Percentiles rank a stretch among this genome's conserved stretches.
These are phyloP conservation scores for Chymomyza costata DNA, from an alignment of 1,140 invertebrate species.

Conservation along the genomic window DNA sequence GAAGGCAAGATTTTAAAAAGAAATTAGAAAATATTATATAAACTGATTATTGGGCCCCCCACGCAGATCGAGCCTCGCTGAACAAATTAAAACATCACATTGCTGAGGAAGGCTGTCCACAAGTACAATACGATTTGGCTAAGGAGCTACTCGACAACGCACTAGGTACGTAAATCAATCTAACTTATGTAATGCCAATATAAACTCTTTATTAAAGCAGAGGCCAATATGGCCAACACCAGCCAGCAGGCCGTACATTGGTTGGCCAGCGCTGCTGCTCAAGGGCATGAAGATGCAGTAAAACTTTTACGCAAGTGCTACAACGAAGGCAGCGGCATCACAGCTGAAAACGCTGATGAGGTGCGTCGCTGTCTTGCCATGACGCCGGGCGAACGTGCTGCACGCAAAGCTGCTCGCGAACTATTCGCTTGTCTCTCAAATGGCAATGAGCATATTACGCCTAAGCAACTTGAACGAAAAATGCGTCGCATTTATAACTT, in stretches of 20 bases:
- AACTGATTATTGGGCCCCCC: neutral
- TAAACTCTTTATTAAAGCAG: slow-evolving; percentile 4
- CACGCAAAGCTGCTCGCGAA: slow-evolving; percentile 87
- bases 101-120: slow-evolving; percentile 82
- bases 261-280: slow-evolving; percentile 91
- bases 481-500: slow-evolving; percentile 81
- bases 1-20: slow-evolving; percentile 44
- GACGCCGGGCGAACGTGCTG: slow-evolving; percentile 89
- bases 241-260: slow-evolving; percentile 86
- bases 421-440: slow-evolving; percentile 89
- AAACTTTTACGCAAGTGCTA: slow-evolving; percentile 86
- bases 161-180: slow-evolving; percentile 76
- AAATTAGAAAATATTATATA: neutral
- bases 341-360: slow-evolving; percentile 86
- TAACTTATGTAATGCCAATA: neutral
- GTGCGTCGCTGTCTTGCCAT: slow-evolving; percentile 89
- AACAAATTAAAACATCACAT: slow-evolving; percentile 79
- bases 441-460: slow-evolving; percentile 90
- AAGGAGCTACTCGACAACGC: slow-evolving; percentile 80
- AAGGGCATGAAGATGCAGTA: slow-evolving; percentile 91
- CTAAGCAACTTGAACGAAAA: slow-evolving; percentile 83
- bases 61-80: slow-evolving; percentile 77
- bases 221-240: slow-evolving; percentile 63
- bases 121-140: slow-evolving; percentile 81
- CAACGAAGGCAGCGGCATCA: slow-evolving; percentile 85